phyloP scores from a whole-genome alignment of 2,113 vertebrate species.

The Ammodytes dubius region DNA sequence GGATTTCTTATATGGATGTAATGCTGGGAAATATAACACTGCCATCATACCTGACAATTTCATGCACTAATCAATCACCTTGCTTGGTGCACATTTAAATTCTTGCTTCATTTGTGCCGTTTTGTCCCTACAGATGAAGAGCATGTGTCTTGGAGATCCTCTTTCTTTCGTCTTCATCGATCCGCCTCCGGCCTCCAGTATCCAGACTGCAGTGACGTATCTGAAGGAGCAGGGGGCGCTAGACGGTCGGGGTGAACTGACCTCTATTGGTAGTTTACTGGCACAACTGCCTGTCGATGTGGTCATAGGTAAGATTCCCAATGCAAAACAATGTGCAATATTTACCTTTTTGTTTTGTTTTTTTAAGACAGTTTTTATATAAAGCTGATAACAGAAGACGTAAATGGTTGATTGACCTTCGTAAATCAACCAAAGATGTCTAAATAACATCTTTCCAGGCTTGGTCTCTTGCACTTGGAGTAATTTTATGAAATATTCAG shows the following conservation, averaged over 20 bases:
- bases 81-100: no score
- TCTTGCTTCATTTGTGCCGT: neutral
- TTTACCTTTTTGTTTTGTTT: neutral
- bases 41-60: no score
- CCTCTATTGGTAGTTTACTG: slow-evolving; percentile 89
- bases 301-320: slow-evolving; percentile 88
- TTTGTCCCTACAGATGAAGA: slow-evolving; percentile 89
- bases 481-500: neutral
- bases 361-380: neutral
- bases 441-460: neutral
- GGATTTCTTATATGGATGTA: no score
- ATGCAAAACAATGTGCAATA: neutral
- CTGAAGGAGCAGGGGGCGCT: slow-evolving; percentile 92
- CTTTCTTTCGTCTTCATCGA: slow-evolving; percentile 92
- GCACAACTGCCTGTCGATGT: slow-evolving; percentile 93
- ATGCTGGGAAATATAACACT: no score
- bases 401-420: neutral
- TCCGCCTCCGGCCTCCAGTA: slow-evolving; percentile 88
- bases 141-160: slow-evolving; percentile 92
- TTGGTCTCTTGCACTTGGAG: neutral
- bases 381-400: neutral
- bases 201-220: slow-evolving; percentile 91
- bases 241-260: slow-evolving; percentile 85
- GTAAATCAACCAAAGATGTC: neutral
- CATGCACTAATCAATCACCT: neutral